Base-by-base conservation (phyloP, 2,797 vertebrate genomes). In the Lophius americanus region DNA sequence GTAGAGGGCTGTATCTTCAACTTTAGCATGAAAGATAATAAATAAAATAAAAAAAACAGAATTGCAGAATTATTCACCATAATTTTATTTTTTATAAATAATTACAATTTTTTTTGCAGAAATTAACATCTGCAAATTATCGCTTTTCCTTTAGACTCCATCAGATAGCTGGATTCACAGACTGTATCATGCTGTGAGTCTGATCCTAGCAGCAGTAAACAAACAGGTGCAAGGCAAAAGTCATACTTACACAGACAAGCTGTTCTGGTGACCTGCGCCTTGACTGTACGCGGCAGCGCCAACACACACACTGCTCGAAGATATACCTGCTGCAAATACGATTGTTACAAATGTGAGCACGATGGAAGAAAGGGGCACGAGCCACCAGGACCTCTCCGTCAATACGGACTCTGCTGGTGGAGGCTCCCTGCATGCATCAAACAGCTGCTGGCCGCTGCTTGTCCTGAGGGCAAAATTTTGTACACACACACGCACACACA, bases 391-490 rank as follows among this genome's bases (percentile, higher is more conserved):
- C 39, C 75, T 66, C 38, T 70, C 48, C 60, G 23, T 33, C 44
- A 62, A 66, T 62, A 9, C 51, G 53, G 62, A 58, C 56, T 60
- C 49, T 70, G 69, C 63, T 77, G 70, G 52, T 73, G 71, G 75
- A 83, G 75, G 75, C 80, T 83, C 70, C 74, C 51, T 76, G 81
- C 82, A 58, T 85, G 84, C 84, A 75, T 85, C 82, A 84, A 86
- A 89, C 87, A 86, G 88, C 90, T 89, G 87, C 87, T 85, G 78
- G 84, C 64, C 71, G 75, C 76, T 82, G 82, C 78, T 58, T 69
- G 69, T 86, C 80, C 85, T 83, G 69, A 73, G 83, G 86, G 83
- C 88, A 83, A 56, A 85, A 72, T 38, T 64, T 60, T 75, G 74
- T 52, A 65, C 56, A 63, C 82, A 69, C 73, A 80, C 61, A 74